A percentile compares a stretch with the other conserved stretches of the same genome.
These are phyloP conservation scores for Parapsyche elsis DNA, from an alignment of 1,140 invertebrate species.

Conservation along the genomic window DNA sequence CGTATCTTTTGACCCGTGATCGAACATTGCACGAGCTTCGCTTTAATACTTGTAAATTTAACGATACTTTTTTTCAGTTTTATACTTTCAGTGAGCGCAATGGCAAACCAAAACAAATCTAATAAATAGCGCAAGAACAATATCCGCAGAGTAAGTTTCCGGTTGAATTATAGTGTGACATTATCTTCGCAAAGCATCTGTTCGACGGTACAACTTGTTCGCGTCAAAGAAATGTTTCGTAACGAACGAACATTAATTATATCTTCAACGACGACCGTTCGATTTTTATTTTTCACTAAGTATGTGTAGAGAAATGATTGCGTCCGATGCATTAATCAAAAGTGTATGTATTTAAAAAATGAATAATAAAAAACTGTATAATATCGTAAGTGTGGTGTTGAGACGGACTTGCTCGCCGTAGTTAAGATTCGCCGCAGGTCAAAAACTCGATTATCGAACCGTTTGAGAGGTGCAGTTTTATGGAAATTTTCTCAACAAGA, in stretches of 20 bases:
- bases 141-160: slow-evolving; percentile 12
- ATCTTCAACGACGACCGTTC: slow-evolving; percentile 14
- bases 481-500: slow-evolving; percentile 8
- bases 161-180: slow-evolving; percentile 28
- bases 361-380: neutral
- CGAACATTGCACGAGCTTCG: too few relatives aligned
- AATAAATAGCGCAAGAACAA: slow-evolving; percentile 20
- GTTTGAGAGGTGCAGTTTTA: neutral
- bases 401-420: neutral
- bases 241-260: slow-evolving; percentile 26
- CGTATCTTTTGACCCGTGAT: too few relatives aligned
- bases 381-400: neutral
- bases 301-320: too few relatives aligned
- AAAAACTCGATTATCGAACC: neutral
- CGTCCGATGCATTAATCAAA: too few relatives aligned
- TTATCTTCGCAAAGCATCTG: slow-evolving; percentile 7
- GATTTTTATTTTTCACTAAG: neutral
- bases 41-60: too few relatives aligned
- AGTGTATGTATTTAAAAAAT: neutral
- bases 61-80: too few relatives aligned
- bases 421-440: neutral
- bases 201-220: neutral
- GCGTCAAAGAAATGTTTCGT: neutral
- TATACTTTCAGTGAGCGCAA: neutral
- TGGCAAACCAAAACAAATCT: too few relatives aligned